Evolutionary conservation across 2,888 invertebrate genomes (phyloP).

Genomic region (Podotricha telesiphe): DNA sequence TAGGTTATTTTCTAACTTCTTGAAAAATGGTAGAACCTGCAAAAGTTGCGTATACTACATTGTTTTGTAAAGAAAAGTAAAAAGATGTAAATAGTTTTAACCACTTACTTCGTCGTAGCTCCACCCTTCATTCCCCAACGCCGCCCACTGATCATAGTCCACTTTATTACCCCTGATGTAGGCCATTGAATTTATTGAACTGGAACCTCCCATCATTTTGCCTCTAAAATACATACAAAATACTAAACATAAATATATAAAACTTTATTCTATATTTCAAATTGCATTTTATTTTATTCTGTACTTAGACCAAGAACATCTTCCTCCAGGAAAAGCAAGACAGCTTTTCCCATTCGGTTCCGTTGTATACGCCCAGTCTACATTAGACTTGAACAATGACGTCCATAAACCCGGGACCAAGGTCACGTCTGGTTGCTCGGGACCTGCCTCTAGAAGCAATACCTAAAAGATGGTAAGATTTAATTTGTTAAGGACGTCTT

Average conservation of each 20-base stretch:
- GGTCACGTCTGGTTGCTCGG: conserved; percentile 85
- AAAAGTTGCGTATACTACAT: background rate
- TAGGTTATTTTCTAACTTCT: conserved; percentile 84
- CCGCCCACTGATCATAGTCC: conserved; percentile 87
- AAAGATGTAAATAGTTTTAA: background rate
- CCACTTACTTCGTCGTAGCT: conserved; percentile 78
- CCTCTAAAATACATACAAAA: conserved; percentile 64
- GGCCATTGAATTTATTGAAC: conserved; percentile 85
- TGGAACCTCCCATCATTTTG: conserved; percentile 87
- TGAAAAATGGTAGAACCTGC: conserved; percentile 86
- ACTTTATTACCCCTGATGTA: conserved; percentile 82
- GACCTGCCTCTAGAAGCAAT: conserved; percentile 85
- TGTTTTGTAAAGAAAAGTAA: background rate
- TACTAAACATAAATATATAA: too few species aligned
- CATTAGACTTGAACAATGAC: conserved; percentile 80
- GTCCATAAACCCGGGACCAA: conserved; percentile 84
- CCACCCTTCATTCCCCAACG: conserved; percentile 85
- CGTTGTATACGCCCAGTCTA: conserved; percentile 87
- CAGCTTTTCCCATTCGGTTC: conserved; percentile 84
- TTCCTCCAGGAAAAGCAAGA: conserved; percentile 73
- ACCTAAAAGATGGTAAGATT: conserved; percentile 64
- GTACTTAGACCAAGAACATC: conserved; percentile 81
- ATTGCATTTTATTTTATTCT: background rate
- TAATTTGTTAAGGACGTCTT: background rate
- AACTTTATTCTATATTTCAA: too few species aligned